Base-by-base conservation (phyloP, 2,797 vertebrate species). In the Phrynocephalus vlangalii region DNA sequence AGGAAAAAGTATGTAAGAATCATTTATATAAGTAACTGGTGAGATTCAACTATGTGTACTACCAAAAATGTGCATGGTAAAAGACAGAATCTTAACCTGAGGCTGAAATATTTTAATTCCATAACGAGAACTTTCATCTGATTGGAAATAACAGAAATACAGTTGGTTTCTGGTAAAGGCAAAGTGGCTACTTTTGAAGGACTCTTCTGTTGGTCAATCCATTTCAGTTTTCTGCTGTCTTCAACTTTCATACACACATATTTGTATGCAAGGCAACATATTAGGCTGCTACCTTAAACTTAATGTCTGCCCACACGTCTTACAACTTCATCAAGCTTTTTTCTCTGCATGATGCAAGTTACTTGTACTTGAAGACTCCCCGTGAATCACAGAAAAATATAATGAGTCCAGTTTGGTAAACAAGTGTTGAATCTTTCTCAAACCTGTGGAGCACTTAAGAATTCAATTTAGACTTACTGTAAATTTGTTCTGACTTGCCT, bases 361-460 rank as follows among this genome's bases (percentile, higher is more conserved):
- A 28, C 18, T n/a, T 79, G 52, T 76, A 26, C 48, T 78, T 78
- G 48, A 48, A 90, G 90, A 68, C 6, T 28, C 5, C 48, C n/a
- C 67, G 71, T 76, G 20, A 75, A 26, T 78, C 16, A 52, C 44
- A 85, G 83, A 72, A 87, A 22, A 15, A 52, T 26, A 6, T 26
- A 33, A 75, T n/a, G 18, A 86, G 63, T 68, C 52, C 33, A 33
- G 0, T 15, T 8, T 1, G 11, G n/a, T 26, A 78, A 78, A 86
- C 67, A 1, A 82, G 38, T 70, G 24, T 28, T 38, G 26, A 33
- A 48, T 68, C 26, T n/a, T 38, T 50, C 22, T 26, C 77, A 22
- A 68, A 33, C 72, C 24, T 89, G 22, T 76, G 7, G 73, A 44
- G 20, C 73, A 44, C 24, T 1, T 0, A 1, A 22, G 85, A 50